Evolutionary conservation across 2,888 invertebrate species (phyloP).

Genomic region (Drosophila affinis): DNA sequence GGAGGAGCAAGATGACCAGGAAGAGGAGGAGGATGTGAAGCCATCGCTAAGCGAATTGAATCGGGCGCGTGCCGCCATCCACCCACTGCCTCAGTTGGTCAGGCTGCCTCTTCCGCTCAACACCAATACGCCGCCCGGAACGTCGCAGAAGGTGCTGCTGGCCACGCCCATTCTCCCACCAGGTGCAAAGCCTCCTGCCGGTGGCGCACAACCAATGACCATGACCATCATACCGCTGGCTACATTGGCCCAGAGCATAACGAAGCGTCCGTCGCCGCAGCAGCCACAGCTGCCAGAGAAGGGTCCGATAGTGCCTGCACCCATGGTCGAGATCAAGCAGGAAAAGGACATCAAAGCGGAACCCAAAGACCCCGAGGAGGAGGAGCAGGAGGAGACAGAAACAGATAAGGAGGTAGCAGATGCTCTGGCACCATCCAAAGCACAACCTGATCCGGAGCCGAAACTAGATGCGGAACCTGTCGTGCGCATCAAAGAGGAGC

Average conservation of each 20-base stretch:
- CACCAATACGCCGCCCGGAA: conserved; percentile 49
- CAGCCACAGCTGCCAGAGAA: conserved; percentile 34
- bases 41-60: conserved; percentile 58
- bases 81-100: conserved; percentile 55
- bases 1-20: conserved; percentile 63
- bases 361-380: conserved; percentile 59
- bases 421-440: neutral
- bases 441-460: conserved; percentile 9
- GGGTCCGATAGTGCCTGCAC: conserved; percentile 62
- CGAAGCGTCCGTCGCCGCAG: conserved; percentile 46
- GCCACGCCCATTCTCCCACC: conserved; percentile 77
- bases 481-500: conserved; percentile 50
- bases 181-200: conserved; percentile 45
- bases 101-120: conserved; percentile 49
- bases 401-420: conserved; percentile 9
- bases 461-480: conserved; percentile 11
- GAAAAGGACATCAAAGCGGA: conserved; percentile 79
- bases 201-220: conserved; percentile 68
- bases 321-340: conserved; percentile 76
- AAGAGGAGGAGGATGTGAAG: conserved; percentile 56
- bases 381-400: conserved; percentile 4
- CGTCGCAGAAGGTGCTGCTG: conserved; percentile 77
- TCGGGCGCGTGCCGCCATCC: conserved; percentile 39
- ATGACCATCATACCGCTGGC: conserved; percentile 81
- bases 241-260: conserved; percentile 68